phyloP scores from a whole-genome alignment of 35 echinoderm and acorn worm species.

The Apostichopus parvimensis region DNA sequence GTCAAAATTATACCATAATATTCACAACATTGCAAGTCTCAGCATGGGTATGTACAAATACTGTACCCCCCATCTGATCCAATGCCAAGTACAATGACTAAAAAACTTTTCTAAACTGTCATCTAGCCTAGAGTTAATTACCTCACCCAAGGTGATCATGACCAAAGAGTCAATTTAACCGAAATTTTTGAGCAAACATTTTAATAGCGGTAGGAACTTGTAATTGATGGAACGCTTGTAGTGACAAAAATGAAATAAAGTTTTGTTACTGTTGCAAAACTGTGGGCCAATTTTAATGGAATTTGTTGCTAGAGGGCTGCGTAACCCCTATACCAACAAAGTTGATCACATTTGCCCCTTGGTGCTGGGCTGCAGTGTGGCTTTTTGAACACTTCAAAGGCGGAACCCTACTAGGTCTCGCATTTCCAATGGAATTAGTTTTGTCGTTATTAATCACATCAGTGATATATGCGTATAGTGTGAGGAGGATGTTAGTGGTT shows the following conservation, averaged over 20 bases:
- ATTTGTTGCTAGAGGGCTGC: constrained; percentile 21
- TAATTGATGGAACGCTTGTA: constrained; percentile 14
- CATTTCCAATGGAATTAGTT: constrained; percentile 14
- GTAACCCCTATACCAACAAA: constrained; percentile 14
- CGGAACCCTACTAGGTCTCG: not conserved
- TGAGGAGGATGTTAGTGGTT: no score
- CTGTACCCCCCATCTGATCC: no score
- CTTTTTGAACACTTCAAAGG: not conserved
- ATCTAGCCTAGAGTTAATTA: not conserved
- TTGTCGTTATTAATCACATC: constrained; percentile 2
- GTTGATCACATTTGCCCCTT: not conserved
- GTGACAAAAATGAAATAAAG: not conserved
- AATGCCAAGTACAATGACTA: not conserved
- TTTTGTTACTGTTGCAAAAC: constrained; percentile 30
- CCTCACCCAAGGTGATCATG: not conserved
- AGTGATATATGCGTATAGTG: not conserved
- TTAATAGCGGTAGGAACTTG: constrained; percentile 22
- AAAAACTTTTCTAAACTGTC: not conserved
- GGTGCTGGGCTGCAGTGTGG: not conserved
- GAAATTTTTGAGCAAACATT: constrained; percentile 10
- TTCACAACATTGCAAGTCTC: no score
- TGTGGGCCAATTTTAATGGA: not conserved
- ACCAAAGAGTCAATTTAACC: not conserved
- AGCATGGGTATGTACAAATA: no score
- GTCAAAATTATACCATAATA: no score